Conservation (phyloP, 2,888 invertebrate genomes). For the Lumbricus terrestris region DNA sequence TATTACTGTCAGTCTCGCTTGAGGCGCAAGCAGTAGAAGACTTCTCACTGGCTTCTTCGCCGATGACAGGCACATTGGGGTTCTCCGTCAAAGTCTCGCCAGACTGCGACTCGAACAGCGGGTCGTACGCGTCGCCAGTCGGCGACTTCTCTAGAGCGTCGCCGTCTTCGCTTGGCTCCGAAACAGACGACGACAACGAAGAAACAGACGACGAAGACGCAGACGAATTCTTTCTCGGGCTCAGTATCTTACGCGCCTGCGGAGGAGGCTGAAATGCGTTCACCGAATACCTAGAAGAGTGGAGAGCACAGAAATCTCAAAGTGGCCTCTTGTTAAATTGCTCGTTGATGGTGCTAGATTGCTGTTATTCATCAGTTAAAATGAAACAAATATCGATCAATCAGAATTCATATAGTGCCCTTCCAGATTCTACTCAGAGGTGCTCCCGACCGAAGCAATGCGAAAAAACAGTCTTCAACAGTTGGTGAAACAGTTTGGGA, state of each 20-base stretch:
- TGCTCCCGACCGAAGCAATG: too few relatives aligned
- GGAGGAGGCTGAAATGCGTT: constrained; percentile 60
- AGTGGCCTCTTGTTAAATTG: background rate
- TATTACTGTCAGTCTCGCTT: background rate
- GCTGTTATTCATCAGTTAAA: background rate
- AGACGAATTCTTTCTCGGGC: background rate
- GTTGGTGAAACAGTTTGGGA: too few relatives aligned
- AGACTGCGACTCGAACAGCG: background rate
- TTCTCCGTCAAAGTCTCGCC: background rate
- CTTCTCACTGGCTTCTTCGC: background rate
- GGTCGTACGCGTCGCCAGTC: background rate
- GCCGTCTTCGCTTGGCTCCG: background rate
- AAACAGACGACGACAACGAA: background rate
- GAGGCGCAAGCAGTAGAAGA: background rate
- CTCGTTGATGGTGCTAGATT: background rate
- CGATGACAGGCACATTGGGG: background rate
- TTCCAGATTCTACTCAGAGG: too few relatives aligned
- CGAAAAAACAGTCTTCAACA: too few relatives aligned
- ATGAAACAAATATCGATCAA: background rate
- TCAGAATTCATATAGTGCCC: too few relatives aligned
- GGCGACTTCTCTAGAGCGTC: background rate
- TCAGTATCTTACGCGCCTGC: background rate
- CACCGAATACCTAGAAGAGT: constrained; percentile 55
- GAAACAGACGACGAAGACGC: constrained; percentile 4
- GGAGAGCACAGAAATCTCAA: background rate